Conservation (phyloP, 2,797 vertebrate genomes). For the Anolis apletophallus region DNA sequence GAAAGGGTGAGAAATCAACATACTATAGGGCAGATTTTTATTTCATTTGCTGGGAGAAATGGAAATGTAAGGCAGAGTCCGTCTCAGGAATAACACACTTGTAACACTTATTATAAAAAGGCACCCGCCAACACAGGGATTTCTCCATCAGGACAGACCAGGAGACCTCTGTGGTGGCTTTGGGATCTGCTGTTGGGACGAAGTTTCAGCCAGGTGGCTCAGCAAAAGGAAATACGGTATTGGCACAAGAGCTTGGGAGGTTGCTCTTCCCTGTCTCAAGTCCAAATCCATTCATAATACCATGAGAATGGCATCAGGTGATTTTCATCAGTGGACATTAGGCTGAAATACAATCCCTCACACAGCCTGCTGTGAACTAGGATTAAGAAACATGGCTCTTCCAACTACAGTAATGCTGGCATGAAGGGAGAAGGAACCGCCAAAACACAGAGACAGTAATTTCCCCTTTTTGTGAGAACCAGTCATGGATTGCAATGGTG, state of each 20-base stretch:
- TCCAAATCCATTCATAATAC: constrained; percentile 34
- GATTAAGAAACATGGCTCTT: constrained; percentile 12
- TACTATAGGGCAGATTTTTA: constrained; percentile 64
- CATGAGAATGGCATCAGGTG: constrained; percentile 20
- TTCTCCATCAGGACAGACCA: constrained; percentile 23
- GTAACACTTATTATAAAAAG: constrained; percentile 75
- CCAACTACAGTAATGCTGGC: constrained; percentile 55
- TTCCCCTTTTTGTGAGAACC: constrained; percentile 57
- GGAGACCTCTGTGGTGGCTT: constrained; percentile 59
- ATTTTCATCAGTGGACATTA: neutral
- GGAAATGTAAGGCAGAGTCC: constrained; percentile 67
- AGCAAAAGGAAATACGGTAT: constrained; percentile 32
- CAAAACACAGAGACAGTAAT: constrained; percentile 53
- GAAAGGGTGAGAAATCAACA: constrained; percentile 61
- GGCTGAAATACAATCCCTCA: constrained; percentile 43
- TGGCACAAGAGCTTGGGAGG: constrained; percentile 52
- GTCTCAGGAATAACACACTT: constrained; percentile 63
- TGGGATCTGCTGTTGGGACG: constrained; percentile 56
- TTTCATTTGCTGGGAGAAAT: constrained; percentile 67
- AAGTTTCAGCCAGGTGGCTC: constrained; percentile 53
- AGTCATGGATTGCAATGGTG: constrained; percentile 58
- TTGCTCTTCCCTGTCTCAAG: constrained; percentile 39
- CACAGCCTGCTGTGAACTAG: constrained; percentile 65
- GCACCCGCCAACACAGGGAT: constrained; percentile 72
- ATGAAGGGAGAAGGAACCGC: constrained; percentile 49